phyloP scores from a whole-genome alignment of 1,140 invertebrate genomes.

The Panagrolaimus sp. region DNA sequence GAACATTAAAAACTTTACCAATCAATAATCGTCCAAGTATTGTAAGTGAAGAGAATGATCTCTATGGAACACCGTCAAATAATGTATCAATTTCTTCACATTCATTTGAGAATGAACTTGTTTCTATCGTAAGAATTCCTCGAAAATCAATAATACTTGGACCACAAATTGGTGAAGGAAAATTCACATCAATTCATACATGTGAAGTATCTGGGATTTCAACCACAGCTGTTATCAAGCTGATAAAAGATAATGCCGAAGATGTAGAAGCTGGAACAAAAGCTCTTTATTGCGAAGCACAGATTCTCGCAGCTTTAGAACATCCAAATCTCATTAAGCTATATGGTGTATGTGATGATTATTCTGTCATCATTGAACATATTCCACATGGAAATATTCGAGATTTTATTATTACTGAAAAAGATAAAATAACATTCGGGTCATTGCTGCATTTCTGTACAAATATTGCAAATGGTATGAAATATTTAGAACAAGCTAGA shows the following conservation, averaged over 20 bases:
- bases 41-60: not conserved
- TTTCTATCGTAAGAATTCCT: not conserved
- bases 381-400: slow-evolving; percentile 22
- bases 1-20: not conserved
- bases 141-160: not conserved
- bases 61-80: no score
- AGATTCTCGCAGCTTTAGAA: slow-evolving; percentile 16
- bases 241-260: slow-evolving; percentile 6
- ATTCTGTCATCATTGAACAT: slow-evolving; percentile 26
- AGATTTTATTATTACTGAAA: slow-evolving; percentile 4
- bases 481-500: slow-evolving; percentile 22
- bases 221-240: slow-evolving; percentile 19
- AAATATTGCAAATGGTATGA: slow-evolving; percentile 25
- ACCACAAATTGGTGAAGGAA: slow-evolving; percentile 33
- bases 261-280: slow-evolving; percentile 23
- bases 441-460: slow-evolving; percentile 24
- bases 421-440: not conserved
- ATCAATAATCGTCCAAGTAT: not conserved
- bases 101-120: no score
- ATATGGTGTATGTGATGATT: slow-evolving; percentile 34
- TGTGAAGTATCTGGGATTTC: not conserved
- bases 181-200: slow-evolving; percentile 24
- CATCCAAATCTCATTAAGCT: slow-evolving; percentile 11
- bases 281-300: slow-evolving; percentile 21
- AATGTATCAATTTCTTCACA: no score